Evolutionary conservation across 2,888 invertebrate species (phyloP).

Genomic region (Catocala sponsa): DNA sequence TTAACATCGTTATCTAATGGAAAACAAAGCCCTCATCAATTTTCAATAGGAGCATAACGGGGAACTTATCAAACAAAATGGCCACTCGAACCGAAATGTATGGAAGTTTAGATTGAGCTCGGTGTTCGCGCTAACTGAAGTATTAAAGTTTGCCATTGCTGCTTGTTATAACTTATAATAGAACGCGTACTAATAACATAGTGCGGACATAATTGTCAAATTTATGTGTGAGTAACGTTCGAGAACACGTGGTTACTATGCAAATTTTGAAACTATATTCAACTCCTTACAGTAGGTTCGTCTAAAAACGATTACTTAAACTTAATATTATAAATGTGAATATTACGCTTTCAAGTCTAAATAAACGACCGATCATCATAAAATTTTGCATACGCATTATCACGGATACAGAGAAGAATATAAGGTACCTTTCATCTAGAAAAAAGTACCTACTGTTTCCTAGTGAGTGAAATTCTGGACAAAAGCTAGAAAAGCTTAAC

Average conservation of each 20-base stretch:
- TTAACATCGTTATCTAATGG: slow-evolving; percentile 20
- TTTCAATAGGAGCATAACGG: slow-evolving; percentile 36
- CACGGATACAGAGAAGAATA: no score
- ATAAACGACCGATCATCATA: no score
- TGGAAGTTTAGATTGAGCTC: slow-evolving; percentile 39
- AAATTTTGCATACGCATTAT: no score
- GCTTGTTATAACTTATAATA: slow-evolving; percentile 27
- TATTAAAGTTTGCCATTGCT: slow-evolving; percentile 35
- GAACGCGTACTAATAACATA: slow-evolving; percentile 12
- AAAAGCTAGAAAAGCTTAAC: no score
- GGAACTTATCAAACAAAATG: slow-evolving; percentile 50
- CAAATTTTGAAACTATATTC: background rate
- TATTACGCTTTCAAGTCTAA: no score
- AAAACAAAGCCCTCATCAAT: slow-evolving; percentile 50
- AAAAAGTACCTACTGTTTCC: no score
- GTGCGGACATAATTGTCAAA: slow-evolving; percentile 23
- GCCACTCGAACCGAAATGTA: slow-evolving; percentile 41
- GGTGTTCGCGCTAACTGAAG: slow-evolving; percentile 45
- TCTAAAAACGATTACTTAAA: no score
- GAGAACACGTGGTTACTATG: slow-evolving; percentile 4
- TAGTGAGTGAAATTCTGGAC: no score
- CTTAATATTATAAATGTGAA: no score
- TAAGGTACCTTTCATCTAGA: no score
- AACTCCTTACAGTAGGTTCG: no score
- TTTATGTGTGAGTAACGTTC: slow-evolving; percentile 29